Evolutionary conservation across 2,797 vertebrate species (phyloP).

Genomic region (Chiroxiphia lanceolata): DNA sequence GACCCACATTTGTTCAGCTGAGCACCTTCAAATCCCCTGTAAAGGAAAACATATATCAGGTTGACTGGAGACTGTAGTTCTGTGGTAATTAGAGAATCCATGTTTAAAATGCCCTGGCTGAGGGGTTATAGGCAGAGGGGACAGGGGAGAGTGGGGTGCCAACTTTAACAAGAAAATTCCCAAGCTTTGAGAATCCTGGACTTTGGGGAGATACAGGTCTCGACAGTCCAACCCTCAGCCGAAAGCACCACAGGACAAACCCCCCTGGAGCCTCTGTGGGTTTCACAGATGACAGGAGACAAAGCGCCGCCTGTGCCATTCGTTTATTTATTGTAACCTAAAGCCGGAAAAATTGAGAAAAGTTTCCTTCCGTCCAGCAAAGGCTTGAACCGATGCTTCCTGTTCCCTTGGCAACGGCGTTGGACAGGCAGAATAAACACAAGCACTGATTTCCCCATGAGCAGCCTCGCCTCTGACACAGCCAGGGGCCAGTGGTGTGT

Average conservation of each 20-base stretch:
- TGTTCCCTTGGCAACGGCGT: slow-evolving; percentile 63
- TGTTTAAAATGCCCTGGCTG: neutral
- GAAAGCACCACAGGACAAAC: neutral
- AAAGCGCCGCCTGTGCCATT: neutral
- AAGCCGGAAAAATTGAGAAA: slow-evolving; percentile 21
- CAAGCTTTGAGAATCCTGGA: neutral
- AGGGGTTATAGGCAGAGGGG: neutral
- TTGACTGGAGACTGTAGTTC: neutral
- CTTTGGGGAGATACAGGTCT: neutral
- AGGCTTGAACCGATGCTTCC: slow-evolving; percentile 32
- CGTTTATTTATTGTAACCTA: neutral
- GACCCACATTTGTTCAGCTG: neutral
- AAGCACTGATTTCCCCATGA: neutral
- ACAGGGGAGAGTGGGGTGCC: neutral
- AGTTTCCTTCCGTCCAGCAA: slow-evolving; percentile 55
- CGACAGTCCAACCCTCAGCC: neutral
- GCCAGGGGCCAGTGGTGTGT: neutral
- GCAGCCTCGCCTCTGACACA: slow-evolving; percentile 4
- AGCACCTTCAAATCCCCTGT: neutral
- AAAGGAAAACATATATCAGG: neutral
- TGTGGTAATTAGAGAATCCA: neutral
- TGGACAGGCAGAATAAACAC: slow-evolving; percentile 52
- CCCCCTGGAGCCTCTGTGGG: fast-evolving
- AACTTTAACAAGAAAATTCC: neutral
- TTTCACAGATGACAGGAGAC: neutral